A percentile compares a stretch with the other conserved stretches of the same genome.
Evolutionary conservation across 2,113 vertebrate species (phyloP).

Genomic region (Tachysurus fulvidraco): DNA sequence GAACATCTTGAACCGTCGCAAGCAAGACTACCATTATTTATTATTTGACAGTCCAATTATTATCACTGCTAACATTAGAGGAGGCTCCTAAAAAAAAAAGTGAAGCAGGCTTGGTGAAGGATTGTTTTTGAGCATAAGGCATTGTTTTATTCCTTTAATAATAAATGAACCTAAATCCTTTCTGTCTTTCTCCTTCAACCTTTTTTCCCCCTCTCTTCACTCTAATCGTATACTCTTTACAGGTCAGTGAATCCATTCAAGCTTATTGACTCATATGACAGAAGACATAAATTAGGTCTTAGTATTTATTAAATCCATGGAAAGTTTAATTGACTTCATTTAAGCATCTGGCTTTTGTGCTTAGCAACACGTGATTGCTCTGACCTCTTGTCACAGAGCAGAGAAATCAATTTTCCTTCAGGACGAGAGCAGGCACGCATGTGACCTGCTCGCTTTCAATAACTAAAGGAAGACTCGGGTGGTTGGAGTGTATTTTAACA

Average conservation of each 20-base stretch:
- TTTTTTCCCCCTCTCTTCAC: neutral
- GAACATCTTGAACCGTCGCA: neutral
- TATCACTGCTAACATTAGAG: neutral
- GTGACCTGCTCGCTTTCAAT: slow-evolving; percentile 43
- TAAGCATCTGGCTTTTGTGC: neutral
- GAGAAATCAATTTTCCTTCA: slow-evolving; percentile 36
- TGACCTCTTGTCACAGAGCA: slow-evolving; percentile 26
- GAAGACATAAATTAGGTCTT: neutral
- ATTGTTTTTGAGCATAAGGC: neutral
- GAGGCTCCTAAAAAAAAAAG: neutral
- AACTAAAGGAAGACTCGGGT: slow-evolving; percentile 50
- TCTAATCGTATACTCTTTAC: neutral
- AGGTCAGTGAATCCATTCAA: slow-evolving; percentile 12
- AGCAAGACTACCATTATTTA: neutral
- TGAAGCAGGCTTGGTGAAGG: neutral
- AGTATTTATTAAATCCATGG: neutral
- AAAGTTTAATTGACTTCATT: slow-evolving; percentile 6
- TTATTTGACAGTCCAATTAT: slow-evolving; percentile 19
- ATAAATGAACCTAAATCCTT: neutral
- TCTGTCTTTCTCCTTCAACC: neutral
- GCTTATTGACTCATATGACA: neutral
- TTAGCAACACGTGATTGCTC: slow-evolving; percentile 3
- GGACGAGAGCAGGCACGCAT: neutral
- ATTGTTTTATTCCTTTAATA: slow-evolving; percentile 16
- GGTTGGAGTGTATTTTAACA: slow-evolving; percentile 52